Conservation (phyloP, 2,113 vertebrate species). For the Macheiramphus alcinus region DNA sequence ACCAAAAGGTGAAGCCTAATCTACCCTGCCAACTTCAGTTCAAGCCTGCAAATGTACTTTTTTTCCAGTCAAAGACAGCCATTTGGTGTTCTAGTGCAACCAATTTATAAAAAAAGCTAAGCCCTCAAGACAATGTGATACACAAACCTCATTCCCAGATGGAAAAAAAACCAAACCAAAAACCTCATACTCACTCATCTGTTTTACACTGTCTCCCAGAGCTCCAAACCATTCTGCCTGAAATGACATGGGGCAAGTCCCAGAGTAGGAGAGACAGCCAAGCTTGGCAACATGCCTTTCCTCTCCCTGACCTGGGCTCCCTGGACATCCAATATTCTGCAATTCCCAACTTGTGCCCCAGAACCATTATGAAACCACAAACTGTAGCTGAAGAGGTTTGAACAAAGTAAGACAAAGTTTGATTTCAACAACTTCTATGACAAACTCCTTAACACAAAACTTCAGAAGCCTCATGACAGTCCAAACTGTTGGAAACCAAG, state of each 20-base stretch:
- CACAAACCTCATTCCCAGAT: background rate
- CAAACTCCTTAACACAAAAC: background rate
- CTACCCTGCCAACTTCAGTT: background rate
- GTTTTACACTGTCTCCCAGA: background rate
- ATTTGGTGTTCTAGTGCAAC: background rate
- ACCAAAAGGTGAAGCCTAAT: background rate
- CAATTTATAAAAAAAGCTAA: background rate
- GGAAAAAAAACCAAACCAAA: background rate
- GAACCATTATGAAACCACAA: background rate
- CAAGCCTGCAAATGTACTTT: background rate
- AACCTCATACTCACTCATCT: background rate
- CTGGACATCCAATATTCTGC: background rate
- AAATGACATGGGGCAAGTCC: rapidly evolving
- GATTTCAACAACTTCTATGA: background rate
- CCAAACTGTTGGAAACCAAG: background rate
- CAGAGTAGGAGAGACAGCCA: background rate
- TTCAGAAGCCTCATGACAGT: background rate
- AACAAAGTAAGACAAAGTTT: background rate
- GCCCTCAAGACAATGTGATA: background rate
- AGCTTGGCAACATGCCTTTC: background rate
- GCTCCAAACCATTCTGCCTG: background rate
- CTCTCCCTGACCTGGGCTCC: too few relatives aligned
- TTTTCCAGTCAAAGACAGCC: background rate
- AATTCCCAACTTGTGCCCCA: background rate
- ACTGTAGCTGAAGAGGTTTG: background rate